Base-by-base conservation (phyloP, 2,113 vertebrate genomes). In the Polypterus senegalus region DNA sequence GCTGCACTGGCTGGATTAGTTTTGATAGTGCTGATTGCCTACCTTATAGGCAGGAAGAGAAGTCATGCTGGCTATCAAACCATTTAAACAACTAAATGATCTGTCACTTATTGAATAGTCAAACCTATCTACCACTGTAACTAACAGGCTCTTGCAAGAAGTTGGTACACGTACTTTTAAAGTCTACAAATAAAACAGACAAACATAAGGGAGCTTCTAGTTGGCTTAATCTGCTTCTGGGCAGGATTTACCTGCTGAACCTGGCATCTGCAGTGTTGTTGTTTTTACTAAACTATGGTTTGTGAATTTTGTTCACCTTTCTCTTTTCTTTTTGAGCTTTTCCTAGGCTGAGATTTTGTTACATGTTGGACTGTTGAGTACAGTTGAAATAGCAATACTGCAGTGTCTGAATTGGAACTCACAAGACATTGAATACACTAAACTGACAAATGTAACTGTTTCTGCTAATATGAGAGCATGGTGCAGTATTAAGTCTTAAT, bases 31-130 rank as follows among this genome's bases (percentile, higher is more conserved):
- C 83, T 99, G 68, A 75, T 97, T 58, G 95, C 95, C 54, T 99
- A 98, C 81, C 88, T 99, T 69, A 91, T 98, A 45, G 96, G 96
- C 69, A 84, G 92, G 66, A 97, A 91, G 86, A 87, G 93, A 76
- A 97, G 94, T 78, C 96, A 98, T 2, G 93, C 94, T 2, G 96
- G 96, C 73, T 99, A 99, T 77, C 96, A 99, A 79, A 97, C 93
- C 55, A 99, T 99, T 75, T 99, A 88, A 92, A 63, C 66, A 54
- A 64, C 62, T 67, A 58, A 55, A 7, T 8, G 10, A 64, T 6
- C 4, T 57, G 48, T 27, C 27, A 27, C 27, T 43, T 45, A 48
- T 27, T 55, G 56, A 66, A 71, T 74, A 78, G 74, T 79, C 74
- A 79, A 76, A 62, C 49, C 49, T 64, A 56, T 71, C 74, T 60